phyloP scores from a whole-genome alignment of 1,140 invertebrate species.

The Cherax quadricarinatus region DNA sequence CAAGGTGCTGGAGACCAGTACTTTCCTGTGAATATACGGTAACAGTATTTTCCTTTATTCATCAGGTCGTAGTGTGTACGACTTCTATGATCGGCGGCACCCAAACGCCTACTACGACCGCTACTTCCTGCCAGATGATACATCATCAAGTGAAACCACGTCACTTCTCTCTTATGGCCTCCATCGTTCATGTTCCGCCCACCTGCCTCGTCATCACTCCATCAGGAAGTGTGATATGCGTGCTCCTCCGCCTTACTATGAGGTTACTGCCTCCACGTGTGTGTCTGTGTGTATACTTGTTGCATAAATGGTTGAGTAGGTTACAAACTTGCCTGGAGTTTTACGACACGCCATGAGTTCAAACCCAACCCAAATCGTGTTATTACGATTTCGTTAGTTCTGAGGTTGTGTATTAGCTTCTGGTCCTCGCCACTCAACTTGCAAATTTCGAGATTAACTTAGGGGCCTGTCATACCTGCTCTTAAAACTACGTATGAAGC shows the following conservation, averaged over 20 bases:
- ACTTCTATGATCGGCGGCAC: conserved; percentile 57
- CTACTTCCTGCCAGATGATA: conserved; percentile 62
- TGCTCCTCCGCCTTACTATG: conserved; percentile 62
- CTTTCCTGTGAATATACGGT: too few species aligned
- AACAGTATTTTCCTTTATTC: background rate
- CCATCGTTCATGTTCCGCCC: conserved; percentile 63
- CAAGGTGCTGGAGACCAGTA: too few species aligned
- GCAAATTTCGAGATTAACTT: too few species aligned
- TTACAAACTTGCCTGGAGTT: too few species aligned
- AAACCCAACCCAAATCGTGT: too few species aligned
- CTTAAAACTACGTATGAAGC: too few species aligned
- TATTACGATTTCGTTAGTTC: too few species aligned
- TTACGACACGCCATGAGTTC: too few species aligned
- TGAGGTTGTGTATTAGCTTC: too few species aligned
- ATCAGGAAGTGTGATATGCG: conserved; percentile 66
- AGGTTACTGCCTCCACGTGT: conserved; percentile 7
- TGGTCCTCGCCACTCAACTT: too few species aligned
- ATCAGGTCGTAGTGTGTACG: conserved; percentile 53
- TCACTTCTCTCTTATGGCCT: conserved; percentile 64
- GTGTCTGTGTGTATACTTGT: background rate
- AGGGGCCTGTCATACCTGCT: too few species aligned
- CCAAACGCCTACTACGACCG: conserved; percentile 61
- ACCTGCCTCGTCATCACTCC: conserved; percentile 56
- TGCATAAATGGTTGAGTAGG: too few species aligned
- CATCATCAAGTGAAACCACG: conserved; percentile 56